A percentile compares a stretch with the other conserved stretches of the same genome.
These are phyloP conservation scores for Agrotis clavis DNA, from an alignment of 2,888 invertebrate species.

Conservation along the genomic window DNA sequence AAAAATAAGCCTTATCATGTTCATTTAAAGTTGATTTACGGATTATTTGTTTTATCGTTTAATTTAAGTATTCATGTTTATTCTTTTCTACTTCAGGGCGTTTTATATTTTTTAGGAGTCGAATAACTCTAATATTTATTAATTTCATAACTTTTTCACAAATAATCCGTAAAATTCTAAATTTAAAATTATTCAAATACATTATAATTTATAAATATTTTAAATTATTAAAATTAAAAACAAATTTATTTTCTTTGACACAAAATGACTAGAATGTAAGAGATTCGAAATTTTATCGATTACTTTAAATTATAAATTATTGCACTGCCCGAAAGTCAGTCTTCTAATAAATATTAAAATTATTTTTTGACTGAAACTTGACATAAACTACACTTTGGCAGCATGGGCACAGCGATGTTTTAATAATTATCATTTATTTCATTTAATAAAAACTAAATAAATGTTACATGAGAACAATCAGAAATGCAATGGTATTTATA, in stretches of 20 bases:
- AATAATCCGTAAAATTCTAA: slow-evolving; percentile 38
- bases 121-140: not conserved
- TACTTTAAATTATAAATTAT: slow-evolving; percentile 70
- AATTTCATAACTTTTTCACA: not conserved
- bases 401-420: slow-evolving; percentile 56
- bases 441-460: slow-evolving; percentile 47
- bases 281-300: slow-evolving; percentile 51
- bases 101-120: not conserved
- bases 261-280: slow-evolving; percentile 60
- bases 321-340: slow-evolving; percentile 89
- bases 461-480: slow-evolving; percentile 42
- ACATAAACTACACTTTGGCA: slow-evolving; percentile 64
- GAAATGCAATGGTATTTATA: slow-evolving; percentile 59
- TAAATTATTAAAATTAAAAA: not conserved
- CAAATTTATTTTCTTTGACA: slow-evolving; percentile 52
- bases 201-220: too few relatives aligned
- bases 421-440: slow-evolving; percentile 25
- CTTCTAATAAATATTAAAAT: slow-evolving; percentile 73
- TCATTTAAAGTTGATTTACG: slow-evolving; percentile 10
- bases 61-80: not conserved
- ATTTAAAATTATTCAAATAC: slow-evolving; percentile 3
- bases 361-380: slow-evolving; percentile 44
- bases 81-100: not conserved
- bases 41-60: slow-evolving; percentile 11
- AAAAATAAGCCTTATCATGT: slow-evolving; percentile 36